Conservation (phyloP, 2,888 invertebrate genomes). For the Luperina nickerlii region DNA sequence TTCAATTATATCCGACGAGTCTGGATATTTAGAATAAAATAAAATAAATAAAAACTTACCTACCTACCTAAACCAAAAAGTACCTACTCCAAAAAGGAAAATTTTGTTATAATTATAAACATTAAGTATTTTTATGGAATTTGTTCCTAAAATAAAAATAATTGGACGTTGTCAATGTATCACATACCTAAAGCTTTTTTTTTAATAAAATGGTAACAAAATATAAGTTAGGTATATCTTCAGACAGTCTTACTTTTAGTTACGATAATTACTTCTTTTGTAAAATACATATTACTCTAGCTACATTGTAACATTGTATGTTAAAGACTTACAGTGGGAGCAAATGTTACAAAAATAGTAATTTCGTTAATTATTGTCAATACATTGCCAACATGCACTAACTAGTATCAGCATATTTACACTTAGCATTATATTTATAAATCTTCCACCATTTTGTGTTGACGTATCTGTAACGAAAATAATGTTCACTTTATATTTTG, state of each 20-base stretch:
- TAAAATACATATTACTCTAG: conserved; percentile 28
- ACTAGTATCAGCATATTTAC: conserved; percentile 61
- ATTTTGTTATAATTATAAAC: conserved; percentile 3
- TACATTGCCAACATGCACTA: conserved; percentile 85
- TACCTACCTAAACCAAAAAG: background rate
- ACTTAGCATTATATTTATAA: conserved; percentile 57
- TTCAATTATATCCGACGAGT: too few relatives aligned
- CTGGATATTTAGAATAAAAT: too few relatives aligned
- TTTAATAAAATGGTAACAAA: conserved; percentile 68
- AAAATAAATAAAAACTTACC: too few relatives aligned
- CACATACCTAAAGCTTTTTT: conserved; percentile 59
- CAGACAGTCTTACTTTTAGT: conserved; percentile 59
- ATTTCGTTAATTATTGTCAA: conserved; percentile 67
- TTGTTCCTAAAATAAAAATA: conserved; percentile 54
- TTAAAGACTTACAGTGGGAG: conserved; percentile 36
- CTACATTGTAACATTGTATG: conserved; percentile 12
- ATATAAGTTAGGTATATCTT: conserved; percentile 45
- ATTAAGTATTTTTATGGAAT: conserved; percentile 32
- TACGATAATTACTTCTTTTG: conserved; percentile 31
- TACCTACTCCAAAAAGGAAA: background rate
- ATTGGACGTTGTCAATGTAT: conserved; percentile 84
- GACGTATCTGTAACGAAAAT: conserved; percentile 54
- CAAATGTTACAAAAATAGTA: conserved; percentile 55
- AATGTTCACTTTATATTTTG: background rate
- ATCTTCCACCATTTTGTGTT: conserved; percentile 42